phyloP scores from a whole-genome alignment of 2,113 vertebrate genomes.

The Amazona vittata region DNA sequence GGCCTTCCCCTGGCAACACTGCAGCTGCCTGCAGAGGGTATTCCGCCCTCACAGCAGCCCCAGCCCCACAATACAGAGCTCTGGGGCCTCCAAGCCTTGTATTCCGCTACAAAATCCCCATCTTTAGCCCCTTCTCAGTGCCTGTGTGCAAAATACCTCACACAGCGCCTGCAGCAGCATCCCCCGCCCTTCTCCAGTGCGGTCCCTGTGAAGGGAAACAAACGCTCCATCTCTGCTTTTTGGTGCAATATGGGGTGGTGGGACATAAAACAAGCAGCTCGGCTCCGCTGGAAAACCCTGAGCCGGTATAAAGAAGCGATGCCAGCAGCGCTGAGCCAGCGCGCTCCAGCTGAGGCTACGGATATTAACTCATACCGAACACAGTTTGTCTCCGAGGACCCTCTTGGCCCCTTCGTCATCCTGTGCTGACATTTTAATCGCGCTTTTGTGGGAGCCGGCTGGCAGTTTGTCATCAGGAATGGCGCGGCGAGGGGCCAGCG shows the following conservation, averaged over 20 bases:
- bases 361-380: conserved; percentile 86
- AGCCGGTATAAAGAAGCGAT: neutral
- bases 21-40: neutral
- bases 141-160: neutral
- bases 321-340: neutral
- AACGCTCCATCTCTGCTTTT: neutral
- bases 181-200: neutral
- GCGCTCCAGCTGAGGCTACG: neutral
- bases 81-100: fast-evolving
- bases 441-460: conserved; percentile 86
- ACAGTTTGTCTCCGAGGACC: conserved; percentile 85
- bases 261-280: neutral
- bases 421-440: conserved; percentile 87
- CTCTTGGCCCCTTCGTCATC: conserved; percentile 85
- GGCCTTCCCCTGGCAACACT: neutral
- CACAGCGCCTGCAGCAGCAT: neutral
- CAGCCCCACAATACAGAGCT: fast-evolving
- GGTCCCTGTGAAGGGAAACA: neutral
- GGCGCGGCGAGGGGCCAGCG: conserved; percentile 85
- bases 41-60: neutral
- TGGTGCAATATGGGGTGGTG: neutral
- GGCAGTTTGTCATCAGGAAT: conserved; percentile 89
- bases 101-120: neutral
- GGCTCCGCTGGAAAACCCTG: neutral
- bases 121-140: fast-evolving